A percentile compares a stretch with the other conserved stretches of the same genome.
Conservation (phyloP, 2,797 vertebrate genomes). For the Sebastes iracundus region DNA sequence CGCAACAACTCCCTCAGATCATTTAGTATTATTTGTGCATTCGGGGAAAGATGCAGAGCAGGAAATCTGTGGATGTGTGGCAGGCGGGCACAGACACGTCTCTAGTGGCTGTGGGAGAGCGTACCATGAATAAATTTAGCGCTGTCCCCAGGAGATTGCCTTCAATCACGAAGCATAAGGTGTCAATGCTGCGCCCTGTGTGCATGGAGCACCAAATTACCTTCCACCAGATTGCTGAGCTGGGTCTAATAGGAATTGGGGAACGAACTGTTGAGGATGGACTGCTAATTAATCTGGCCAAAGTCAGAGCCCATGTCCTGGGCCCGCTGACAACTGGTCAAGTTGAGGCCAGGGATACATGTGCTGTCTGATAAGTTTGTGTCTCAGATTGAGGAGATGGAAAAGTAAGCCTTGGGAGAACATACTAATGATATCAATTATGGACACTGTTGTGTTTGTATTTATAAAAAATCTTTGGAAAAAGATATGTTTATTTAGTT, state of each 20-base stretch:
- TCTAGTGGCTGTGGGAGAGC: conserved; percentile 79
- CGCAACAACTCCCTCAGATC: conserved; percentile 71
- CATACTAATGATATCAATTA: not conserved
- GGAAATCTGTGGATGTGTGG: conserved; percentile 76
- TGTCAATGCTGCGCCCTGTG: conserved; percentile 80
- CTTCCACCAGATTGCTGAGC: conserved; percentile 80
- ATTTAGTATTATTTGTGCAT: conserved; percentile 80
- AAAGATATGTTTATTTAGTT: not conserved
- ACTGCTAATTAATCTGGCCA: conserved; percentile 79
- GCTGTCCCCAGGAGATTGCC: conserved; percentile 83
- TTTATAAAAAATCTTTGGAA: not conserved
- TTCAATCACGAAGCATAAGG: conserved; percentile 87
- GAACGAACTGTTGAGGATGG: conserved; percentile 66
- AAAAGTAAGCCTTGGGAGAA: not conserved
- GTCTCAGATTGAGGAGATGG: not conserved
- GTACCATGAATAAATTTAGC: conserved; percentile 85
- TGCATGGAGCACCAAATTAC: conserved; percentile 82
- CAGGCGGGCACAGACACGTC: conserved; percentile 71
- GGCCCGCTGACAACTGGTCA: conserved; percentile 59
- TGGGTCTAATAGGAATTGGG: conserved; percentile 75
- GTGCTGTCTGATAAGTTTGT: conserved; percentile 22
- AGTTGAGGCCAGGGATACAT: conserved; percentile 41
- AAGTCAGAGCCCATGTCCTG: conserved; percentile 75
- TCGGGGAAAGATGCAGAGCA: conserved; percentile 76
- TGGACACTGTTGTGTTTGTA: not conserved